These are phyloP conservation scores for Rissa tridactyla DNA, from an alignment of 2,113 vertebrate species.

Conservation along the genomic window DNA sequence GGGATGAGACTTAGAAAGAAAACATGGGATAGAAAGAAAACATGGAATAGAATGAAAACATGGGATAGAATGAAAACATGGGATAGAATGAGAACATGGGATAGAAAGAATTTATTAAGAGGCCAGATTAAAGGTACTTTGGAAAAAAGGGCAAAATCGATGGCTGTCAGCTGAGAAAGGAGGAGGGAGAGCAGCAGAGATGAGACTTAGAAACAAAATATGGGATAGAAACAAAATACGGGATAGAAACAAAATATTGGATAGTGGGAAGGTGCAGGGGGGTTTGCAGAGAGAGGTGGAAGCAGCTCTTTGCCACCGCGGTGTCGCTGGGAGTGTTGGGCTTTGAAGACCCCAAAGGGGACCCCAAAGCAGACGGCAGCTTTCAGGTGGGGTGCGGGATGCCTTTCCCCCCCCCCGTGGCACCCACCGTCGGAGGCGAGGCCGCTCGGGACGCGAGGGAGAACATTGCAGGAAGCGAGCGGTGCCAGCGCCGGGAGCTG, in stretches of 20 bases:
- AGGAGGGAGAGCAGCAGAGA: too few species aligned
- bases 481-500: background rate
- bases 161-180: too few species aligned
- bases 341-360: background rate
- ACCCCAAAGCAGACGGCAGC: background rate
- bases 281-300: background rate
- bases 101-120: too few species aligned
- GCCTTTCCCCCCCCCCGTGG: background rate
- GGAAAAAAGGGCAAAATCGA: too few species aligned
- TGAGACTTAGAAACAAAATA: too few species aligned
- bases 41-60: too few species aligned
- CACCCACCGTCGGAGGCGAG: background rate
- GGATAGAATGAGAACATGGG: too few species aligned
- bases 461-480: background rate
- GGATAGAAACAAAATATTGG: background rate
- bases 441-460: rapidly evolving
- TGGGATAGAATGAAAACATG: too few species aligned
- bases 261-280: rapidly evolving
- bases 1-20: background rate
- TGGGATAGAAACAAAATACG: too few species aligned
- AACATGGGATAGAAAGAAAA: background rate
- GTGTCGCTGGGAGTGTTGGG: background rate
- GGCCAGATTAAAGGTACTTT: too few species aligned
- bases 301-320: background rate
- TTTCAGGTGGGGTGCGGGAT: too few species aligned